These are phyloP conservation scores for Cataglyphis rosenhaueri DNA, from an alignment of 2,888 invertebrate genomes.

Conservation along the genomic window DNA sequence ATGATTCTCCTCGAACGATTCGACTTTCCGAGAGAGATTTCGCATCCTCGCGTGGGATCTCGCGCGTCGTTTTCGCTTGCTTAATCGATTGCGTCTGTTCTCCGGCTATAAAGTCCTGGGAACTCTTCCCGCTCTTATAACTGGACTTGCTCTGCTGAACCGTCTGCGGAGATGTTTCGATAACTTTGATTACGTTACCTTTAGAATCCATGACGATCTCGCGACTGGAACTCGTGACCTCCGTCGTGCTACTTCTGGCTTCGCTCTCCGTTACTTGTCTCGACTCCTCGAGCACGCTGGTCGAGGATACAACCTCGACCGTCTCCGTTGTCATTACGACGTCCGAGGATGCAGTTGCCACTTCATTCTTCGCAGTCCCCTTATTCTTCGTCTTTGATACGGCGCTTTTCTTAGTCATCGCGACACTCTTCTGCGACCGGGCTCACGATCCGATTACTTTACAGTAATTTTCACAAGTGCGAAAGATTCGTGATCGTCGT, in stretches of 20 bases:
- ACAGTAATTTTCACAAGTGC: constrained; percentile 35
- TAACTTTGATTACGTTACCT: constrained; percentile 79
- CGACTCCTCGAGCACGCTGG: constrained; percentile 79
- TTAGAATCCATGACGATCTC: constrained; percentile 81
- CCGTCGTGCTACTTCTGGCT: constrained; percentile 76
- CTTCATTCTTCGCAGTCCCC: constrained; percentile 56
- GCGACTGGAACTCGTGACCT: constrained; percentile 78
- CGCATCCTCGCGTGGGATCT: constrained; percentile 14
- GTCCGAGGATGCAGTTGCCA: constrained; percentile 66
- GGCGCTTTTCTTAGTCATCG: constrained; percentile 73
- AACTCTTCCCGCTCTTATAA: constrained; percentile 68
- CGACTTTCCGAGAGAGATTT: constrained; percentile 20
- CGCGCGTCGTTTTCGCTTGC: constrained; percentile 47
- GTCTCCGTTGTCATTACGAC: constrained; percentile 62
- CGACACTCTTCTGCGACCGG: neutral
- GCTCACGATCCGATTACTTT: neutral
- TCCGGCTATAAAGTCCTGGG: constrained; percentile 75
- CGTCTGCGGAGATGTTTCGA: constrained; percentile 74
- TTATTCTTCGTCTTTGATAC: constrained; percentile 62
- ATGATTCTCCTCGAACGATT: constrained; percentile 3
- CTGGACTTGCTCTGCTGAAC: constrained; percentile 60
- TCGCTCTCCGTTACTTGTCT: constrained; percentile 75
- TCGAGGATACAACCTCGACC: constrained; percentile 75
- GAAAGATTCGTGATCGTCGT: neutral
- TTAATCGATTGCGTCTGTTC: constrained; percentile 72